phyloP scores from a whole-genome alignment of 1,140 invertebrate species.

The Mya arenaria region DNA sequence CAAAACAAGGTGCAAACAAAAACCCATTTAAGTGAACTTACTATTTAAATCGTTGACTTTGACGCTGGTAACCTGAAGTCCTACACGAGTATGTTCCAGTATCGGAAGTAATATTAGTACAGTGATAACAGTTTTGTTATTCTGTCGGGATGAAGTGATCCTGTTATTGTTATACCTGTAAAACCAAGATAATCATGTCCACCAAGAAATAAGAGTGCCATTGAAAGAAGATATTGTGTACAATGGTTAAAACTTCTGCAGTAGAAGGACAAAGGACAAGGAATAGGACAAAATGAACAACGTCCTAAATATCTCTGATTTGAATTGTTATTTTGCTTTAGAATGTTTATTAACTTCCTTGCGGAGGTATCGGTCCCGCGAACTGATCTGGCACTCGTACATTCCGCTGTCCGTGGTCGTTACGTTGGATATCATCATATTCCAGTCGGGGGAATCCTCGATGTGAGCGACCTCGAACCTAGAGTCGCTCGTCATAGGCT shows the following conservation, averaged over 20 bases:
- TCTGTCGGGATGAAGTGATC: constrained; percentile 68
- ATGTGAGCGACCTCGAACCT: constrained; percentile 60
- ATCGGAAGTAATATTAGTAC: constrained; percentile 73
- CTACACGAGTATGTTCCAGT: constrained; percentile 71
- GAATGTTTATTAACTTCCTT: constrained; percentile 51
- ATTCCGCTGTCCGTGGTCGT: constrained; percentile 60
- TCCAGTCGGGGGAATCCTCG: constrained; percentile 62
- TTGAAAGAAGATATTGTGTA: not conserved
- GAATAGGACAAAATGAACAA: not conserved
- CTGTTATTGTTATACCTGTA: constrained; percentile 70
- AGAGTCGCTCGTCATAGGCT: constrained; percentile 64
- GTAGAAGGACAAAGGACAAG: not conserved
- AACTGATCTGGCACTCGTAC: constrained; percentile 73
- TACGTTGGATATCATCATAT: constrained; percentile 68
- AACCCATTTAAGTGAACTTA: too few species aligned
- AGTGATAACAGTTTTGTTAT: constrained; percentile 64
- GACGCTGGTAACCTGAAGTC: constrained; percentile 69
- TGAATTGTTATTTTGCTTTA: not conserved
- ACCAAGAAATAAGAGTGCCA: not conserved
- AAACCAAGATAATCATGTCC: constrained; percentile 14
- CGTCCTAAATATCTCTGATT: not conserved
- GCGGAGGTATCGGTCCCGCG: constrained; percentile 57
- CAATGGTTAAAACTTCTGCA: not conserved
- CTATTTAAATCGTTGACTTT: constrained; percentile 71
- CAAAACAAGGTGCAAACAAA: too few species aligned